Percentiles rank a stretch among this genome's conserved stretches.
phyloP scores from a whole-genome alignment of 2,888 invertebrate species.

The Cataglyphis altisquamis region DNA sequence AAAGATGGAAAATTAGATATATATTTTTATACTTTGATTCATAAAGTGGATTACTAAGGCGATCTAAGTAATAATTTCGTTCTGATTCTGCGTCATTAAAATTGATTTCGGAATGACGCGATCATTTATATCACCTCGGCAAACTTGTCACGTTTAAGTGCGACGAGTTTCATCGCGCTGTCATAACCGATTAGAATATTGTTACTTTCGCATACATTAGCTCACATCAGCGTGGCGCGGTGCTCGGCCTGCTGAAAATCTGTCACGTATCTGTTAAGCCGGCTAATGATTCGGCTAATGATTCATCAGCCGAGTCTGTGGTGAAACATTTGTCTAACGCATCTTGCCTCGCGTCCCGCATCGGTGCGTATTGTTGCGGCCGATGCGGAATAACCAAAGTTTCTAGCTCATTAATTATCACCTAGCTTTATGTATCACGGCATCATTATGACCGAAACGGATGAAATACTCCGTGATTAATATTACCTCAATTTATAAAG shows the following conservation, averaged over 20 bases:
- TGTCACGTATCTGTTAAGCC: constrained; percentile 54
- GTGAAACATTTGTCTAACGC: constrained; percentile 64
- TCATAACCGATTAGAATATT: constrained; percentile 37
- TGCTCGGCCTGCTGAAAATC: constrained; percentile 22
- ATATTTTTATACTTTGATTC: background rate
- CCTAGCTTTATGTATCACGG: constrained; percentile 15
- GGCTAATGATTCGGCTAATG: constrained; percentile 66
- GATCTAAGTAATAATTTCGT: background rate
- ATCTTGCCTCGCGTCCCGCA: constrained; percentile 29
- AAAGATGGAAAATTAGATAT: background rate
- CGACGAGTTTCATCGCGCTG: constrained; percentile 7
- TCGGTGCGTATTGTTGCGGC: constrained; percentile 35
- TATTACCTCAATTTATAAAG: constrained; percentile 35
- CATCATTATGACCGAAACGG: constrained; percentile 24
- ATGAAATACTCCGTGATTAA: constrained; percentile 53
- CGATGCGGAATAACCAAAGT: constrained; percentile 54
- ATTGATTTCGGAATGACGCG: background rate
- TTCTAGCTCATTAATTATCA: constrained; percentile 61
- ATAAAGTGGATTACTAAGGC: background rate
- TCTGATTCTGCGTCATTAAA: background rate
- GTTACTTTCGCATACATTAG: constrained; percentile 34
- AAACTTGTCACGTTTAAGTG: background rate
- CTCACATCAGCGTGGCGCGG: constrained; percentile 1
- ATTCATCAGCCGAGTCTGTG: constrained; percentile 59
- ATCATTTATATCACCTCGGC: background rate